Evolutionary conservation across 1,140 invertebrate species (phyloP).

Genomic region (Pantala flavescens): DNA sequence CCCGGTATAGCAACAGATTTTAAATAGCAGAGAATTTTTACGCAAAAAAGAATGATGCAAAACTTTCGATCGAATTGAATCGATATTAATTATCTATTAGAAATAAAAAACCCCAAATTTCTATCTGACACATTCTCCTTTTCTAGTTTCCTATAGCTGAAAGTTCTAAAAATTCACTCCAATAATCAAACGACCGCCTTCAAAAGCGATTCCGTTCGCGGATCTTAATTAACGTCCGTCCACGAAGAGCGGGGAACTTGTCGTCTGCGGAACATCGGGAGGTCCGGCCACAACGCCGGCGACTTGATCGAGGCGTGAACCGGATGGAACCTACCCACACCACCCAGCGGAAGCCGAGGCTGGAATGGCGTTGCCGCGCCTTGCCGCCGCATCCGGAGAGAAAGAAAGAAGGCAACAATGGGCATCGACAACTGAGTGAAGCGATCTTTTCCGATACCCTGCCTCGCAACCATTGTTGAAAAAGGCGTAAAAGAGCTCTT

Average conservation of each 20-base stretch:
- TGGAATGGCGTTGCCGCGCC: not conserved
- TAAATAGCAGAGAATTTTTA: too few relatives aligned
- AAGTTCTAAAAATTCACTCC: too few relatives aligned
- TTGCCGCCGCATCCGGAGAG: not conserved
- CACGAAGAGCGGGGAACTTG: not conserved
- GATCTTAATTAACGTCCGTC: too few relatives aligned
- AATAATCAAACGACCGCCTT: too few relatives aligned
- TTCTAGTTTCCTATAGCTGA: too few relatives aligned
- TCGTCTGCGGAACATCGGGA: not conserved
- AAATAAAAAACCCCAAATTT: too few relatives aligned
- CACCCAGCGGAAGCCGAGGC: not conserved
- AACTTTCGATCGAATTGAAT: too few relatives aligned
- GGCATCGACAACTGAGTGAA: not conserved
- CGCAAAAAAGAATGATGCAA: too few relatives aligned
- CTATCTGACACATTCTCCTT: too few relatives aligned
- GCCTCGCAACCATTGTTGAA: not conserved
- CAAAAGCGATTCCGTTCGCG: too few relatives aligned
- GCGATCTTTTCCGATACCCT: not conserved
- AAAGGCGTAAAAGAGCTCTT: not conserved
- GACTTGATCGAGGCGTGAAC: not conserved
- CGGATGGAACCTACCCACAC: not conserved
- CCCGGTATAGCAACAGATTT: too few relatives aligned
- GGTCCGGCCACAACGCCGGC: not conserved
- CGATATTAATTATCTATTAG: too few relatives aligned
- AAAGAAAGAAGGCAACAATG: not conserved